These are phyloP conservation scores for Torymus tubicola DNA, from an alignment of 2,888 invertebrate genomes.

Conservation along the genomic window DNA sequence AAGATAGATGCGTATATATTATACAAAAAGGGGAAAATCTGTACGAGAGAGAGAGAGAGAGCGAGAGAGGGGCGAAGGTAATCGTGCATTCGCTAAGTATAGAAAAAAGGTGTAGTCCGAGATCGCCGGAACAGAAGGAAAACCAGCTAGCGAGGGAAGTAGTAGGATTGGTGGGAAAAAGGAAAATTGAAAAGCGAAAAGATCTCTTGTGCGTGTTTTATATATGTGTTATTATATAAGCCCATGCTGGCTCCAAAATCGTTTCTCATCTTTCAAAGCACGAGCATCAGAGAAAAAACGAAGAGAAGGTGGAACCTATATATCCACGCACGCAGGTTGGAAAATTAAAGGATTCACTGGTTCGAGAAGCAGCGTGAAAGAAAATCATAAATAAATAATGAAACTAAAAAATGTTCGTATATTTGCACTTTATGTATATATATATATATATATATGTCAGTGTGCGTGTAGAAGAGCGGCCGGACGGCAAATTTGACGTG, in stretches of 20 bases:
- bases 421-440: not conserved
- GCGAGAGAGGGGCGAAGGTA: conserved; percentile 4
- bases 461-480: not conserved
- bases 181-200: not conserved
- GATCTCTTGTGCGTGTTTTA: no score
- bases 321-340: no score
- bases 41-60: not conserved
- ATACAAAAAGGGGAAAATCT: not conserved
- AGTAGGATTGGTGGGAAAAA: conserved; percentile 30
- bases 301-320: no score
- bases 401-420: no score
- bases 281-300: not conserved
- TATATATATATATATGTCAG: not conserved
- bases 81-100: conserved; percentile 21
- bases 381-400: no score
- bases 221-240: no score
- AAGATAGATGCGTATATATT: not conserved
- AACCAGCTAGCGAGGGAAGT: not conserved
- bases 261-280: conserved; percentile 45
- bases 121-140: not conserved
- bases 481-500: not conserved
- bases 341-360: no score
- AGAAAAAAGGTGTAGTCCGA: conserved; percentile 15
- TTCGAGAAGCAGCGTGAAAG: no score
- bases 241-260: conserved; percentile 11